Evolutionary conservation across 37 sponge, comb jelly and placozoan genomes (phyloP), one percentile per base, ranked within the genome.

Genomic region (Bolinopsis microptera): DNA sequence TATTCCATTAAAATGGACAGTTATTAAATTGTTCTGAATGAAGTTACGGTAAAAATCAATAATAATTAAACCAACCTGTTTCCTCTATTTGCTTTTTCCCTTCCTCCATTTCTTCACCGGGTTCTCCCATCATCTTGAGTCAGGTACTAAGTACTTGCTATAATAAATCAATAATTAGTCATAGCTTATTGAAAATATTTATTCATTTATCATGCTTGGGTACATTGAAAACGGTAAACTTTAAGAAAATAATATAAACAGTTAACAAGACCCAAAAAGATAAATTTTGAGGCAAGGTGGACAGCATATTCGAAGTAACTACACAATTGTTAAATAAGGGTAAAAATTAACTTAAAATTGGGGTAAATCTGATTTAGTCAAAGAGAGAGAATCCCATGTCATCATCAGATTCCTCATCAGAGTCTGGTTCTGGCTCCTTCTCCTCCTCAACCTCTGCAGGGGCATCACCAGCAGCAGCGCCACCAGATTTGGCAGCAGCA

Each of bases 321-420:
- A 48, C 61, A 77, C 80, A 77, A 77, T 1, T 2, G 27, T 77
- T 18, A 77, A 77, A n/a, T n/a, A 34, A 77, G 32, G 22, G 33
- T 34, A 21, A 77, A 77, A 35, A 77, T 34, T 32, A 35, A 35
- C 35, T 77, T 77, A 77, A 77, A 77, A 1, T 2, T 0, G 37
- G 35, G 1, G 80, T 8, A 77, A 33, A 32, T 77, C 35, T 86
- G 30, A 39, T 86, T 76, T 94, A 94, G 34, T 94, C 94, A 68
- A 99, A 97, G 8, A 97, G 94, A 61, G 98, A 98, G 93, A 99
- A 97, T 90, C 99, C 99, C 99, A 99, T 99, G 93, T 99, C 99
- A 34, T 77, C 80, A 72, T 96, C 98, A 92, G 96, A 97, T 31
- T 96, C 96, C 68, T 99, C 99, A 39, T 96, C 97, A 39, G 94